These are phyloP conservation scores for Himalopsyche japonica DNA, from an alignment of 2,888 invertebrate genomes.

Conservation along the genomic window DNA sequence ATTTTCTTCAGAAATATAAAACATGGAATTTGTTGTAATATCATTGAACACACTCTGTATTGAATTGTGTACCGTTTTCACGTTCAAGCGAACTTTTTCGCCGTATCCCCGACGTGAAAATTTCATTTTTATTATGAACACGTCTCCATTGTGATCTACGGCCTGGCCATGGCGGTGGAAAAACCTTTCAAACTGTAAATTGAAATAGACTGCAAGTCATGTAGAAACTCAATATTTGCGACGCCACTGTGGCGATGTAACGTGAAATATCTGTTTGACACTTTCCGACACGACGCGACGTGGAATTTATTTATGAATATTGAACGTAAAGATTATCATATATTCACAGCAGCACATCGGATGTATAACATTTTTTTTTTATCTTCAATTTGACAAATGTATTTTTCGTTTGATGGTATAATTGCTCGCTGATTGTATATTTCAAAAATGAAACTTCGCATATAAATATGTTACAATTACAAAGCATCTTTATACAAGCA, in stretches of 20 bases:
- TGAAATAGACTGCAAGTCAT: neutral
- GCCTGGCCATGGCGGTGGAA: neutral
- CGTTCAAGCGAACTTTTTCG: neutral
- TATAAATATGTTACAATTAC: no score
- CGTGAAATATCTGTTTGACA: neutral
- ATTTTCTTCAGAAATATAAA: no score
- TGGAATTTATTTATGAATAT: neutral
- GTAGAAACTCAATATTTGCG: conserved; percentile 2
- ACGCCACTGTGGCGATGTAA: neutral
- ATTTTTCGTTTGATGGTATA: no score
- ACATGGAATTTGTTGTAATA: no score
- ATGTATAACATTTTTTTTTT: no score
- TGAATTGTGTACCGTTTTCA: neutral
- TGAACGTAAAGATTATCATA: neutral
- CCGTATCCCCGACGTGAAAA: neutral
- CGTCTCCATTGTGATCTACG: neutral
- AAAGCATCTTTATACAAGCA: no score
- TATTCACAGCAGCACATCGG: no score
- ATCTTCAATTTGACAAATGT: no score
- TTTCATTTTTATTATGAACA: neutral
- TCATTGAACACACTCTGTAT: neutral
- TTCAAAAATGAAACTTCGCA: no score
- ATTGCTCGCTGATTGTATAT: no score
- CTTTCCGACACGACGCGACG: neutral
- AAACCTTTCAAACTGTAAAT: neutral